Base-by-base conservation (phyloP, 1,140 invertebrate species). In the Papilio polyxenes region DNA sequence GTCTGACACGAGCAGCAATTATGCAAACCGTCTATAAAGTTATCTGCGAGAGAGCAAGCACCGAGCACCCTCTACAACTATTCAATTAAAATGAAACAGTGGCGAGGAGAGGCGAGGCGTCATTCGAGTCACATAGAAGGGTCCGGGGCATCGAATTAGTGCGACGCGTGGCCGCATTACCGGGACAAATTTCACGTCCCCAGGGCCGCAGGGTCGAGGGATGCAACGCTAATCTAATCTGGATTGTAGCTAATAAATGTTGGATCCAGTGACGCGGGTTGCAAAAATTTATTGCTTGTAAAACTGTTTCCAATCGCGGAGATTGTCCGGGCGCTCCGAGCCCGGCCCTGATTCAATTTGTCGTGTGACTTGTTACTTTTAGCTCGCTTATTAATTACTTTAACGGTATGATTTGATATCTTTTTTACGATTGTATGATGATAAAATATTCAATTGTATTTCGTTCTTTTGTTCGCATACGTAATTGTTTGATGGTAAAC, bases 221-320 rank as follows among this genome's bases (percentile, higher is more conserved):
- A 92, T 92, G 92, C 92, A 93, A 92, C 88, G 89, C 93, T 93
- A 93, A 93, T 93, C 93, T 94, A 93, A 94, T 94, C 92, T 89
- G 88, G 91, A 92, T 93, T 93, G 93, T 91, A 93, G 90, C 90
- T 93, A 93, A 94, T 94, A 94, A 94, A 94, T 94, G 92, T 94
- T 92, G 89, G 90, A 92, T 82, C 86, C 88, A 87, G 85, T 86
- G 90, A 90, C 89, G 87, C 90, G 88, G 89, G 85, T 87, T 86
- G 89, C 87, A 90, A 87, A 83, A 93, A 93, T 94, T 93, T 94
- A 93, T 94, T 88, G 93, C 92, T 92, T 93, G 92, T 93, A 93
- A 94, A 94, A 93, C 91, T 94, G 92, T 93, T 92, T 93, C 92
- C 92, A 93, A 94, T 94, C 90, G 92, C 84, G 88, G 90, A 89